These are phyloP conservation scores for Mantis religiosa DNA, from an alignment of 2,888 invertebrate species.

Conservation along the genomic window DNA sequence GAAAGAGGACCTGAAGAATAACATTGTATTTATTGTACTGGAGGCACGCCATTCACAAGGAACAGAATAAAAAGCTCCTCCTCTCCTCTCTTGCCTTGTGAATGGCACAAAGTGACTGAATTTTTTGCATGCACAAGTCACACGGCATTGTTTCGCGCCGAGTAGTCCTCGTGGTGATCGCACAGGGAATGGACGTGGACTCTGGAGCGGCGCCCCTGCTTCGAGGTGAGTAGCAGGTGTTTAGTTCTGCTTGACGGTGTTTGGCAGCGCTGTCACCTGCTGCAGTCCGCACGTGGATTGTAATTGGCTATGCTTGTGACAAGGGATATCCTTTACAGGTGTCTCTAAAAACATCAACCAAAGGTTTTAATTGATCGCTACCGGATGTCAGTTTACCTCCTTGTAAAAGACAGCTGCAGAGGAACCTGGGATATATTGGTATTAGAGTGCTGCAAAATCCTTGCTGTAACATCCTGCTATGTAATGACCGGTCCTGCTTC, in stretches of 20 bases:
- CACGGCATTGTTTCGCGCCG: conserved; percentile 17
- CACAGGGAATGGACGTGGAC: neutral
- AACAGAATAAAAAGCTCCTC: conserved; percentile 28
- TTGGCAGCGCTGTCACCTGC: neutral
- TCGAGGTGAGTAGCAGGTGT: neutral
- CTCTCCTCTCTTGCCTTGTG: conserved; percentile 2
- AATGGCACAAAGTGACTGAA: conserved; percentile 26
- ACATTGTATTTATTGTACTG: conserved; percentile 28
- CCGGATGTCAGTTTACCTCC: no score
- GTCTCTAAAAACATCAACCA: no score
- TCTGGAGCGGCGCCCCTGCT: neutral
- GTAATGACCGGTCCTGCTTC: no score
- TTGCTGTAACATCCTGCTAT: no score
- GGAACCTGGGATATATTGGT: no score
- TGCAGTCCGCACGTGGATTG: neutral
- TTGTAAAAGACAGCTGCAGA: no score
- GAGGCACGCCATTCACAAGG: conserved; percentile 15
- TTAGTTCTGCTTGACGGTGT: neutral
- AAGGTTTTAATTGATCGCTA: no score
- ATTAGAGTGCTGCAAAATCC: no score
- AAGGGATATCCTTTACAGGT: no score
- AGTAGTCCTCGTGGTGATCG: neutral
- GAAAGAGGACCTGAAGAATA: conserved; percentile 24
- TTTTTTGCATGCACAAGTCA: conserved; percentile 27
- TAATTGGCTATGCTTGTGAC: neutral